phyloP scores from a whole-genome alignment of 2,888 invertebrate genomes.

The Pandemis cinnamomeana region DNA sequence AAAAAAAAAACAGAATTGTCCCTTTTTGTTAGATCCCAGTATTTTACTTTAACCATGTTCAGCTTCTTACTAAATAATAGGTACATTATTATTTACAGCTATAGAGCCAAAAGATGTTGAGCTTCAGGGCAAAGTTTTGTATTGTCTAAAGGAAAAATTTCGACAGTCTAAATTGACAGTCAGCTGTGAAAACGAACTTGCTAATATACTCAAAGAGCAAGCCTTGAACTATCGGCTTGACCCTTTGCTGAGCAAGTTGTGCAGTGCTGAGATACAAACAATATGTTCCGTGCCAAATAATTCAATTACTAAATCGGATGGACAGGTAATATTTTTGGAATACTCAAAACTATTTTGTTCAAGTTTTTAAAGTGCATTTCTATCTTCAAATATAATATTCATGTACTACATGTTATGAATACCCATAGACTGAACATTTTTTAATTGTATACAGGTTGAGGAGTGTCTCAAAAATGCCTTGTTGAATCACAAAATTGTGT shows the following conservation, averaged over 20 bases:
- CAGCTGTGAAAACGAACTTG: conserved; percentile 93
- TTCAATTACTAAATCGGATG: conserved; percentile 75
- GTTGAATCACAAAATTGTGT: conserved; percentile 88
- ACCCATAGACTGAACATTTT: neutral
- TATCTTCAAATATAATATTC: no score
- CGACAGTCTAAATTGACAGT: conserved; percentile 88
- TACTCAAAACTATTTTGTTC: neutral
- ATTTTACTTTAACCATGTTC: no score
- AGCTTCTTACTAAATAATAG: no score
- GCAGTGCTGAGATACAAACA: conserved; percentile 88
- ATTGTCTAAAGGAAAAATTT: conserved; percentile 93
- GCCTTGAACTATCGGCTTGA: conserved; percentile 96
- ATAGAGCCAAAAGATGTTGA: conserved; percentile 86
- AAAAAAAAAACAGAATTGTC: no score
- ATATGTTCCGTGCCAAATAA: conserved; percentile 84
- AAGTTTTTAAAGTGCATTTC: no score
- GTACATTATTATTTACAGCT: conserved; percentile 55
- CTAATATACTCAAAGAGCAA: conserved; percentile 92
- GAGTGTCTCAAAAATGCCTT: conserved; percentile 96
- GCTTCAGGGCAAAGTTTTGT: conserved; percentile 92
- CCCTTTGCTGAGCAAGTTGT: conserved; percentile 92
- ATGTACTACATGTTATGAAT: neutral
- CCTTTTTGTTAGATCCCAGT: no score
- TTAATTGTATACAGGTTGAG: conserved; percentile 85
- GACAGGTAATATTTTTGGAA: conserved; percentile 63